Base-by-base conservation (phyloP, 2,113 vertebrate genomes). In the Petrocephalus zakoni region DNA sequence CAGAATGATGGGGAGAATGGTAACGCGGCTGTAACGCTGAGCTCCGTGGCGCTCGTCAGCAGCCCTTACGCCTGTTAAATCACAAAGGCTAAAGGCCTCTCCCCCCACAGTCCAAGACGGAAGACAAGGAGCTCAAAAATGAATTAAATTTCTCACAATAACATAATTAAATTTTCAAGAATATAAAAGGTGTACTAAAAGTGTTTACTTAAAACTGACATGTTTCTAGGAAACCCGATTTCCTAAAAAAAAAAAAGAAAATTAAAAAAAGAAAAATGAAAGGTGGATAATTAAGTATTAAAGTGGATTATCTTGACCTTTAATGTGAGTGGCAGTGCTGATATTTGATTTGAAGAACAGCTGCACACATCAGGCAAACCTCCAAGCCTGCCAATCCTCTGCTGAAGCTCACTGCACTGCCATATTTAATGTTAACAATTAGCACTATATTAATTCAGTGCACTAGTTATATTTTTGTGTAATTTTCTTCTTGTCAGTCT, bases 1-100 rank as follows among this genome's bases (percentile, higher is more conserved):
- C 91, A 91, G 91, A 89, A 90, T 93, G 93, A 93, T 91, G 88
- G 91, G 88, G 90, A 90, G 56, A 87, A 88, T 87, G 90, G 92
- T 87, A 9, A 89, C 46, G 90, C 87, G 89, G 55, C 82, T 56
- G 89, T 90, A 89, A 37, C 78, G 51, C 58, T 25, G 58, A 25
- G 42, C 61, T 51, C 46, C 47, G 1, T 6, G 9, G 46, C 46
- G 1, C 86, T 68, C 9, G 0, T 5, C 37, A 68, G 47, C 58
- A 68, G 87, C 87, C 47, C 25, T n/a, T 72, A 19, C 42, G 49
- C 86, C 64, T 87, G 46, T 21, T 87, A 25, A 87, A 64, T 68
- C 25, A 87, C 37, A 25, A 29, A 49, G n/a, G 47, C 87, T 49
- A 42, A 37, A 81, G 19, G 29, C 53, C 42, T 22, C 34, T 37